These are phyloP conservation scores for Anaspis maculata DNA, from an alignment of 2,888 invertebrate species.

Conservation along the genomic window DNA sequence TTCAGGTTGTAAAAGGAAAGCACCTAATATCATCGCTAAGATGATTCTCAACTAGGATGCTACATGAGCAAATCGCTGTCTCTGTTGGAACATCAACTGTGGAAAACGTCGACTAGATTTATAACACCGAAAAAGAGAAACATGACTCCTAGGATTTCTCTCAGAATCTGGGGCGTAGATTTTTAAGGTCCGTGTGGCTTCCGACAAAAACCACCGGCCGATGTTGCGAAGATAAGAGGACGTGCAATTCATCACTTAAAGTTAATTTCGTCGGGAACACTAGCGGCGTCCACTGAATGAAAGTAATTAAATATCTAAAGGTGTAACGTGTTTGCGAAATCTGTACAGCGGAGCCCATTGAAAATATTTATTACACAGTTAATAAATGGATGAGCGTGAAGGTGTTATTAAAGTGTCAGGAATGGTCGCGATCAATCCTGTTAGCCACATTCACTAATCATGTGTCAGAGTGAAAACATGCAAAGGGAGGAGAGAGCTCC, in stretches of 20 bases:
- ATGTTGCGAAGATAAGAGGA: too few species aligned
- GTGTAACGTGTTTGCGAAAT: constrained; percentile 10
- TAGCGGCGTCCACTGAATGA: constrained; percentile 7
- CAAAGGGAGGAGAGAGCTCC: constrained; percentile 30
- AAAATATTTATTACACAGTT: constrained; percentile 18
- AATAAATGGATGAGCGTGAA: constrained; percentile 24
- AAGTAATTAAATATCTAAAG: constrained; percentile 14
- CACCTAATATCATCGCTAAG: too few species aligned
- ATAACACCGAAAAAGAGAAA: too few species aligned
- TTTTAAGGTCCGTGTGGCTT: too few species aligned
- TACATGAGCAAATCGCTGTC: too few species aligned
- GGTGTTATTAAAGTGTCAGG: constrained; percentile 33
- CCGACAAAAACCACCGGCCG: too few species aligned
- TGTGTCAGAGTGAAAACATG: constrained; percentile 32
- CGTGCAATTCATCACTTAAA: constrained; percentile 14
- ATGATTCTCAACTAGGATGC: too few species aligned
- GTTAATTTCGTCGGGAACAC: constrained; percentile 9
- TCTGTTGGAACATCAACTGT: too few species aligned
- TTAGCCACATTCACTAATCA: constrained; percentile 31
- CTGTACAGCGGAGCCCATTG: constrained; percentile 13
- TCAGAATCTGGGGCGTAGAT: too few species aligned
- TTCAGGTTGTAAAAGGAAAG: too few species aligned
- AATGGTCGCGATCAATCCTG: constrained; percentile 31
- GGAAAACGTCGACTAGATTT: too few species aligned
- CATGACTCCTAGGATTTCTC: too few species aligned